Conservation (phyloP, 1,140 invertebrate species). For the Heliothis subflexa region DNA sequence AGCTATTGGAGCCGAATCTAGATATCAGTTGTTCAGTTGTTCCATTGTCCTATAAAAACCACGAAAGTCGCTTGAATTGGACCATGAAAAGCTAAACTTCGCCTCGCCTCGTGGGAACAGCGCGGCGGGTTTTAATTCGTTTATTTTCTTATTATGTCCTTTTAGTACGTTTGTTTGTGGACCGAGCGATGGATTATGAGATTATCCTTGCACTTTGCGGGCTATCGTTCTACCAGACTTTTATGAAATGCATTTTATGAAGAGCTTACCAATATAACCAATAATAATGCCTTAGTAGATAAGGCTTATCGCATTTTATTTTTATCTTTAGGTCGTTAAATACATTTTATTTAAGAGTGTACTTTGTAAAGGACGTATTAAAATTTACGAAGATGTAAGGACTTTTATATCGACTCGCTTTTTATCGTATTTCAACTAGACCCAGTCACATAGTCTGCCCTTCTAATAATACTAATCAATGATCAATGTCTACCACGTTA, state of each 20-base stretch:
- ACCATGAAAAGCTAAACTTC: conserved; percentile 75
- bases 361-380: no score
- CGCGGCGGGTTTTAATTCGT: conserved; percentile 65
- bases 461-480: not conserved
- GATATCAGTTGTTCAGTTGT: not conserved
- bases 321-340: not conserved
- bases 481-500: not conserved
- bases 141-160: conserved; percentile 64
- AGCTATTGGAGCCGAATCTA: not conserved
- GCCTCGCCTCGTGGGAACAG: conserved; percentile 79
- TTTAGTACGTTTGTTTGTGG: conserved; percentile 57
- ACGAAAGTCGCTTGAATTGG: conserved; percentile 47
- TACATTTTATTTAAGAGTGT: not conserved
- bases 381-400: not conserved
- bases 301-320: not conserved
- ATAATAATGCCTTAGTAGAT: conserved; percentile 1
- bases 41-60: conserved; percentile 13
- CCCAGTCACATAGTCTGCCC: not conserved
- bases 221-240: conserved; percentile 60
- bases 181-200: conserved; percentile 61
- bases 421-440: no score
- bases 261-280: conserved; percentile 6
- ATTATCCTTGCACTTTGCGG: conserved; percentile 67
- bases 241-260: conserved; percentile 43
- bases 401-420: not conserved